phyloP scores from a whole-genome alignment of 2,113 vertebrate species.

The pig (Sus scrofa) region T2T-Sscrofa CM000821.6:4091501-4092000 shows the following conservation, averaged over 20 bases:
- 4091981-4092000: too few species aligned
- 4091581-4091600: conserved; percentile 52
- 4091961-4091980: conserved; percentile 41
- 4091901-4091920: not conserved
- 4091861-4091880: not conserved
- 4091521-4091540: conserved; percentile 40
- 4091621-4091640: conserved; percentile 49
- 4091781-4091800: not conserved
- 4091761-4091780: not conserved
- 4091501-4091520: conserved; percentile 40
- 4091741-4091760: not conserved
- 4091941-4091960: not conserved
- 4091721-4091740: not conserved
- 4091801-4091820: not conserved
- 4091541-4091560: conserved; percentile 65
- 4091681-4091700: conserved; percentile 29
- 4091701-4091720: not conserved
- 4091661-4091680: not conserved
- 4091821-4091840: not conserved
- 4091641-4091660: conserved; percentile 51
- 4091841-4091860: not conserved
- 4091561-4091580: conserved; percentile 62
- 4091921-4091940: not conserved
- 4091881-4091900: not conserved
- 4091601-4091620: conserved; percentile 63